A percentile compares a stretch with the other conserved stretches of the same genome.
Conservation (phyloP, 2,113 vertebrate genomes). For the Aldabrachelys gigantea region DNA sequence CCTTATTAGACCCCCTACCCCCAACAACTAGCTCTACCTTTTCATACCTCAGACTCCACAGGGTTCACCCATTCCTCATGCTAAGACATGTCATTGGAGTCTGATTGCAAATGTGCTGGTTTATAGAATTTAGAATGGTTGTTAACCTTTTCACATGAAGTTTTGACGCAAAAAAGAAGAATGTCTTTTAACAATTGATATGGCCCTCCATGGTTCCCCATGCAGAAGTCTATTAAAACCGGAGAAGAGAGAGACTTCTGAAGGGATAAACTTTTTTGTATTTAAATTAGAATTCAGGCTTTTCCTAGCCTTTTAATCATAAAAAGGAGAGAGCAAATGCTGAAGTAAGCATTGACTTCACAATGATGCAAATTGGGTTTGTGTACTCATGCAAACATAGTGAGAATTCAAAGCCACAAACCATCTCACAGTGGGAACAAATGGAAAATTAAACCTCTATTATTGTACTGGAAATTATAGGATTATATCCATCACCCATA, state of each 20-base stretch:
- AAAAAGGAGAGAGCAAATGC: not conserved
- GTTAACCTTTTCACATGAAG: not conserved
- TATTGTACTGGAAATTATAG: conserved; percentile 73
- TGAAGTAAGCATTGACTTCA: conserved; percentile 58
- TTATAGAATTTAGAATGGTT: conserved; percentile 28
- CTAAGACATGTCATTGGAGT: not conserved
- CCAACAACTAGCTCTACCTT: conserved; percentile 14
- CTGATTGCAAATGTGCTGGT: conserved; percentile 11
- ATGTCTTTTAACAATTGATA: not conserved
- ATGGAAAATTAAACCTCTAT: conserved; percentile 77
- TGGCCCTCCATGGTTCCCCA: not conserved
- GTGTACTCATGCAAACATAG: conserved; percentile 61
- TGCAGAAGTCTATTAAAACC: conserved; percentile 23
- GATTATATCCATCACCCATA: conserved; percentile 67
- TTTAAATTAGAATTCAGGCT: conserved; percentile 51
- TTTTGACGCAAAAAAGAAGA: conserved; percentile 4
- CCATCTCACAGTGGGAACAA: conserved; percentile 66
- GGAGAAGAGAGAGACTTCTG: conserved; percentile 20
- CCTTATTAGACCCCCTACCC: not conserved
- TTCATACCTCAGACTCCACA: not conserved
- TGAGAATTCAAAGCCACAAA: conserved; percentile 66
- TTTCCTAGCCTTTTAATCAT: conserved; percentile 30
- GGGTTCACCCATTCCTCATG: conserved; percentile 7
- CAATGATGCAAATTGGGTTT: conserved; percentile 62
- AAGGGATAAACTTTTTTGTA: conserved; percentile 41